Evolutionary conservation across 35 echinoderm and acorn worm species (phyloP), one percentile per base, ranked within the genome.

Genomic region (Heliocidaris erythrogramma): DNA sequence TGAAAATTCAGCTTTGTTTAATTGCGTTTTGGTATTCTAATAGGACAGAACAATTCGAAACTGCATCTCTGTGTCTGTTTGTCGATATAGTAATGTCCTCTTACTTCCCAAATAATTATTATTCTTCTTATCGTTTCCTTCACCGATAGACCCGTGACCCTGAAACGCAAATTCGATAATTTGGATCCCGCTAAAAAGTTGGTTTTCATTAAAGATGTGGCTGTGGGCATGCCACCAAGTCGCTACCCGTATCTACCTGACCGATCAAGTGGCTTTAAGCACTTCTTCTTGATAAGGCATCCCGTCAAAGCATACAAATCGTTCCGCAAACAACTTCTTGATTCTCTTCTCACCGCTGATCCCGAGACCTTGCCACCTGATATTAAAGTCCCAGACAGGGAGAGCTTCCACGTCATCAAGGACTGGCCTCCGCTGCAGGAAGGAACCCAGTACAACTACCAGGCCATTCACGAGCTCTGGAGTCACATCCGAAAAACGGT

Each of bases 141-240:
- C 4, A 16, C 47, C 65, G n/a, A 84, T 7, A 89, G 87, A 18
- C 87, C 87, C 5, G 87, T 89, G 31, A 27, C 47, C 5, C 29
- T 89, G 4, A 89, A 89, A 24, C 87, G 24, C 3, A 85, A 94
- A 27, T 48, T 95, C 6, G 92, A 95, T 31, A 87, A 48, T 53
- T 30, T 86, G 13, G 93, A 94, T 90, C 24, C 91, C 49, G 94
- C 32, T 14, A 94, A 95, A 31, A 95, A 97, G 53, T 85, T 95
- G 13, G 71, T 97, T 12, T 95, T 97, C 49, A 86, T 90, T 21
- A 97, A 97, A 94, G 96, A 97, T 59, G 86, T 97, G 93, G 60
- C 93, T 14, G 65, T 48, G 59, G 93, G 87, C 49, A 85, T 97
- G 14, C 48, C 94, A 85, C 85, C 94, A 49, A 87, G 87, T 17